Base-by-base conservation (phyloP, 2,888 invertebrate genomes). In the Ormyrus rosae region DNA sequence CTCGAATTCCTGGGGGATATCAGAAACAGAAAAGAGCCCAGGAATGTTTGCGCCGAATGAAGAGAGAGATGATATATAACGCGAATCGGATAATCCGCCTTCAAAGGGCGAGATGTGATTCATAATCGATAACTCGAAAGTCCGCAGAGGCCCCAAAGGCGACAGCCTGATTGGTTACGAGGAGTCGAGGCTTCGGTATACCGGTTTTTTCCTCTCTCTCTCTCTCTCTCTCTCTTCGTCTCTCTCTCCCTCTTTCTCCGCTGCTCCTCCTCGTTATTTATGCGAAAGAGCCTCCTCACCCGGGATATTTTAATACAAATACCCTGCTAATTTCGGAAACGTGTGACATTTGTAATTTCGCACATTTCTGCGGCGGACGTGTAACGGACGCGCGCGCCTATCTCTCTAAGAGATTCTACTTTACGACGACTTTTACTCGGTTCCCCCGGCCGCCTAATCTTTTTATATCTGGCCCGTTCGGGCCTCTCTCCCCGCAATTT, bases 111-210 rank as follows among this genome's bases (percentile, higher is more conserved):
- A 80, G 72, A 75, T 50, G 80, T 80, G 75, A 80, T 80, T 80
- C 75, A 80, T 80, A 80, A 80, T 80, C 76, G 80, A 80, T 80
- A 80, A 80, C 70, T 80, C 67, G 80, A 75, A 71, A 75, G 71
- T 71, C 68, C 68, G 70, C 56, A 53, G 60, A 45, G 45, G 64
- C 69, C 73, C 78, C 67, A 48, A 65, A 74, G 71, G 80, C 80
- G 75, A 80, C 75, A 80, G 75, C 48, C 85, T 84, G 84, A 86
- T 87, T 86, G 87, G 87, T 89, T 89, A 89, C 88, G 85, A 89
- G 88, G 9, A 9, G n/a, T 48, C 84, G 88, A 85, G 86, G 85
- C 86, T 86, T 84, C 85, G 86, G 86, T 86, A 86, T 88, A 84
- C 85, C 84, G 85, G 72, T 82, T 83, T 82, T 79, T 81, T 77